Percentiles rank a stretch among this genome's conserved stretches.
Evolutionary conservation across 2,113 vertebrate genomes (phyloP).

Genomic region (Mustela lutreola): DNA sequence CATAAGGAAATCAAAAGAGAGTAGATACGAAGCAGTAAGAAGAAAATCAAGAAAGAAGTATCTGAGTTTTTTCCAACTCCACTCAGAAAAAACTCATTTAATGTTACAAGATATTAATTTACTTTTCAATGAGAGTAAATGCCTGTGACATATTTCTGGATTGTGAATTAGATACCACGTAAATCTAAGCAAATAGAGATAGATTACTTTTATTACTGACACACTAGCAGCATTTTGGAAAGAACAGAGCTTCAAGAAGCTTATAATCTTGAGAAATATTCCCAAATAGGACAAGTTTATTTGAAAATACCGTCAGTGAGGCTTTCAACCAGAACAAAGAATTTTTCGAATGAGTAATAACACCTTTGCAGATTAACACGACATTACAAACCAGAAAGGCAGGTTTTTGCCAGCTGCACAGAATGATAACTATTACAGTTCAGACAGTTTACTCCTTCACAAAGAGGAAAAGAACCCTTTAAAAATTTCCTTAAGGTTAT

Average conservation of each 20-base stretch:
- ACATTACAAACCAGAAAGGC: conserved; percentile 87
- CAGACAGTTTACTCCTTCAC: conserved; percentile 62
- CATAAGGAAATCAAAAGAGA: background rate
- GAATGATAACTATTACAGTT: conserved; percentile 77
- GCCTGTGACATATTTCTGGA: conserved; percentile 22
- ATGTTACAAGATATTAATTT: conserved; percentile 24
- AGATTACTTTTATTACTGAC: conserved; percentile 46
- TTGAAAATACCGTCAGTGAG: conserved; percentile 80
- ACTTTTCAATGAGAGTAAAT: conserved; percentile 53
- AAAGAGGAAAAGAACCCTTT: conserved; percentile 49
- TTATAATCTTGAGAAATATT: conserved; percentile 79
- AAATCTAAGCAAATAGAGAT: background rate
- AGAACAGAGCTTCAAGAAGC: conserved; percentile 70
- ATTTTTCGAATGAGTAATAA: conserved; percentile 86
- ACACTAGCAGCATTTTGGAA: conserved; percentile 73
- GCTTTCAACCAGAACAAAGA: conserved; percentile 88
- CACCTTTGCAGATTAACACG: conserved; percentile 79
- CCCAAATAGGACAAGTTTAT: conserved; percentile 70
- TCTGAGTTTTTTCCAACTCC: background rate
- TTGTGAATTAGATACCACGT: background rate
- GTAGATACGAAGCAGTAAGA: background rate
- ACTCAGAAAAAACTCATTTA: conserved; percentile 42
- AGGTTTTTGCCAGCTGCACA: conserved; percentile 84
- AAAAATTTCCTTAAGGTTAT: background rate
- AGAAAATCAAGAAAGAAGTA: conserved; percentile 14